Base-by-base conservation (phyloP, 1,140 invertebrate genomes). In the Tetragonula clypearis region DNA sequence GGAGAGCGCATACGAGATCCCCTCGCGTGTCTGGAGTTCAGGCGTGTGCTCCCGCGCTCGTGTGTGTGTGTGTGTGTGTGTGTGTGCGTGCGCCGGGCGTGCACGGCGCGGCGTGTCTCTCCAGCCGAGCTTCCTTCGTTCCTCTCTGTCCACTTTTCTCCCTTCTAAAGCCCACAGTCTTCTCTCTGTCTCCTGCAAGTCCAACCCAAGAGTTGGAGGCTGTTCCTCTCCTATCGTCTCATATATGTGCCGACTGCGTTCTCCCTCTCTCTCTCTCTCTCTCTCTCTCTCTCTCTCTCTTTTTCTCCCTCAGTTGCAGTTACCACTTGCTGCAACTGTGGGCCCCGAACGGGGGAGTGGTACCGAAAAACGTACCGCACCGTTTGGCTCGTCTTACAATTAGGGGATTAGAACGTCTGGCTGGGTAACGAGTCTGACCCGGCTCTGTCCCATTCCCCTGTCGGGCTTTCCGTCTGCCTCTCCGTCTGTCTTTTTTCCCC, bases 391-490 rank as follows among this genome's bases (percentile, higher is more conserved):
- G 60, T 68, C 73, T 76, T 77, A 69, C 62, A 78, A 78, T 69
- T 68, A 83, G 74, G 65, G 74, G 74, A 83, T 78, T 78, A 78
- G 81, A 74, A 69, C 74, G 81, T 77, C 81, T 69, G 74, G n/a
- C 74, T 58, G 23, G 49, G 30, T 78, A 83, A 83, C 81, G 81
- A 77, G 81, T 35, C 81, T 83, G 81, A 83, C 74, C 81, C 12
- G 66, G 9, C 6, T 14, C 53, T 35, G 74, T 41, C 60, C 4
- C 62, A 55, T 83, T 83, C 74, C 35, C 30, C 81, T 83, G 68
- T 0, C 21, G 53, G 41, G 23, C 65, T 66, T 66, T 49, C 21
- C 49, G 62, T 23, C 82, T 23, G 62, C 62, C 80, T 35, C 2
- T 66, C 17, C 55, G 9, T 69, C 58, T n/a, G n/a, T n/a, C n/a